A percentile compares a stretch with the other conserved stretches of the same genome.
Conservation (phyloP, 2,888 invertebrate genomes). For the Dicyrtomina minuta region DNA sequence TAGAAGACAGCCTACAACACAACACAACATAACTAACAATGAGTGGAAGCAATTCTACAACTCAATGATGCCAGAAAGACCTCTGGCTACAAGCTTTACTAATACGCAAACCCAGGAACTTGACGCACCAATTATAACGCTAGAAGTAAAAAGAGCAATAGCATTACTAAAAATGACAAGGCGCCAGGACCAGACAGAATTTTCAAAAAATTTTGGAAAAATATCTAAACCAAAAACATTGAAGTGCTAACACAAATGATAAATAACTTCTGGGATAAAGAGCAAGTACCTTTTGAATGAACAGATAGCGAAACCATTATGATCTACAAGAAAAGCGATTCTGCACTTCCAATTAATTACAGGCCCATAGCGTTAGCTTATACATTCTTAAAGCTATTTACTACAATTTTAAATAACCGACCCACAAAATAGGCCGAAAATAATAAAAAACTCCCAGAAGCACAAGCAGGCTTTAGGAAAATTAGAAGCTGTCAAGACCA, state of each 20-base stretch:
- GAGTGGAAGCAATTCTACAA: too few species aligned
- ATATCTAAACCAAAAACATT: neutral
- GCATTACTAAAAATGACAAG: too few species aligned
- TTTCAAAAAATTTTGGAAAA: constrained; percentile 11
- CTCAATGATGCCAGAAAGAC: too few species aligned
- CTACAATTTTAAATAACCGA: neutral
- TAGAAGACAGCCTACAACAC: too few species aligned
- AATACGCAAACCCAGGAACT: too few species aligned
- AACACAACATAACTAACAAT: too few species aligned
- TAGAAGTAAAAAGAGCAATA: too few species aligned
- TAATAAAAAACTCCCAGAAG: constrained; percentile 46
- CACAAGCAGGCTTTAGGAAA: constrained; percentile 51
- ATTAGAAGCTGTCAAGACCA: constrained; percentile 46
- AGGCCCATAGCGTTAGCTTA: constrained; percentile 36
- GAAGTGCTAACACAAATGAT: neutral
- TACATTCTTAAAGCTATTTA: neutral
- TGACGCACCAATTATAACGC: too few species aligned
- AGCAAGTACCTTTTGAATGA: constrained; percentile 12
- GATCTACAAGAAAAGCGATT: constrained; percentile 45
- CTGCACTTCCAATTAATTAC: constrained; percentile 41
- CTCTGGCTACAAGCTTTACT: too few species aligned
- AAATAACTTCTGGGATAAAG: neutral
- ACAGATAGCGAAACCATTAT: constrained; percentile 38
- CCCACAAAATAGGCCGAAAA: constrained; percentile 41
- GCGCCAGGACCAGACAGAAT: constrained; percentile 20